Evolutionary conservation across 2,113 vertebrate species (phyloP).

Genomic region (Gallinago jamesoni): DNA sequence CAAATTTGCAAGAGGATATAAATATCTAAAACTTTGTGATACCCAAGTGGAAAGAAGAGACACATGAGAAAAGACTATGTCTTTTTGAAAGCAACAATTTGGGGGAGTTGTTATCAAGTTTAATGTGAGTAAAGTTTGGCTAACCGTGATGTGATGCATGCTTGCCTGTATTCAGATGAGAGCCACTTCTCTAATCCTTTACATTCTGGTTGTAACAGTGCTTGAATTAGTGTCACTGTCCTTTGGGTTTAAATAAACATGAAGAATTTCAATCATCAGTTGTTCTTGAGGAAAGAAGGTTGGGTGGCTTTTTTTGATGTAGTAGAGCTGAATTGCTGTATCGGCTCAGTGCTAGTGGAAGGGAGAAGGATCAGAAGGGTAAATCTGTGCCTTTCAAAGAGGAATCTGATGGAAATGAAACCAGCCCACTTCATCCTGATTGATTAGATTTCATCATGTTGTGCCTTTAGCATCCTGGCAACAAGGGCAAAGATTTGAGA

Average conservation of each 20-base stretch:
- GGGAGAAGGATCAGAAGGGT: background rate
- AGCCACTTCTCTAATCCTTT: background rate
- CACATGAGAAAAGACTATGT: background rate
- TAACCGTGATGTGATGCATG: background rate
- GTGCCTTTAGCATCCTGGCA: constrained; percentile 28
- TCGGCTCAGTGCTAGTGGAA: background rate
- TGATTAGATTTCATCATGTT: constrained; percentile 35
- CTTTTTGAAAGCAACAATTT: background rate
- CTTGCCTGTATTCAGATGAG: background rate
- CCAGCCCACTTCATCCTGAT: constrained; percentile 18
- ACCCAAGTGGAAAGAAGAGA: background rate
- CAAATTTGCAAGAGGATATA: background rate
- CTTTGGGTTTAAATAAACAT: background rate
- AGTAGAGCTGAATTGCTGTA: background rate
- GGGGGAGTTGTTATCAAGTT: background rate
- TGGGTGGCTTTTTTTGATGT: background rate
- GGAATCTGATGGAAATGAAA: constrained; percentile 38
- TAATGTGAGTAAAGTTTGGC: background rate
- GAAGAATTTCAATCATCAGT: background rate
- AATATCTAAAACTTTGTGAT: background rate
- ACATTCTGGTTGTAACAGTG: background rate
- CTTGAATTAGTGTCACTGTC: background rate
- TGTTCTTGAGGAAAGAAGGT: background rate
- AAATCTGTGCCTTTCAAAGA: constrained; percentile 28
- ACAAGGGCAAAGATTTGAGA: background rate